Percentiles rank a stretch among this genome's conserved stretches.
Conservation (phyloP, 2,113 vertebrate species). For the Deroptyus accipitrinus region DNA sequence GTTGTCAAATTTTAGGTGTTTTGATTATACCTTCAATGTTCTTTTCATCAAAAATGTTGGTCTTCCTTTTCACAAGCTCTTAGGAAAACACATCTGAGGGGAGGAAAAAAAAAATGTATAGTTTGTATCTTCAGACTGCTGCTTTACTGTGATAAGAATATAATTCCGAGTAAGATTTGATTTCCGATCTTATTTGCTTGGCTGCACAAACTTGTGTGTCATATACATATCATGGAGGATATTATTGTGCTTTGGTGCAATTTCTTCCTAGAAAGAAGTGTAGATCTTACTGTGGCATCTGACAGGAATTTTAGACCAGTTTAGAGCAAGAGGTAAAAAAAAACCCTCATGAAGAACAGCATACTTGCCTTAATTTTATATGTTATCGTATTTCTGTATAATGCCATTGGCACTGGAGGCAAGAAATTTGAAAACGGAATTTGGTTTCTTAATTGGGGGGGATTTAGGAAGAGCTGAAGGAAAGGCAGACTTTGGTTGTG, state of each 20-base stretch:
- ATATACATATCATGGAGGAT: neutral
- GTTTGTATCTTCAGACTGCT: neutral
- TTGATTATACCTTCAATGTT: neutral
- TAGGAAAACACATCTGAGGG: neutral
- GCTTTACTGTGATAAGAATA: neutral
- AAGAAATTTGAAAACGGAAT: neutral
- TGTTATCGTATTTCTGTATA: neutral
- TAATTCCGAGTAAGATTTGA: neutral
- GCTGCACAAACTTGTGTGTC: neutral
- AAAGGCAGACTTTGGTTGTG: neutral
- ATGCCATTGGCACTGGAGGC: neutral
- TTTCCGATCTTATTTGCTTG: slow-evolving; percentile 24
- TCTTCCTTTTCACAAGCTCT: neutral
- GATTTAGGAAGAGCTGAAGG: neutral
- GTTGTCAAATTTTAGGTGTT: neutral
- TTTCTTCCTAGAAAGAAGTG: neutral
- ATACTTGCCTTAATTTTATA: neutral
- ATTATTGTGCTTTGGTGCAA: neutral
- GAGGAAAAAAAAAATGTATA: neutral
- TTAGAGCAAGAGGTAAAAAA: neutral
- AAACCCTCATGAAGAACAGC: neutral
- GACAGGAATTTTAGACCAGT: neutral
- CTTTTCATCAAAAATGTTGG: neutral
- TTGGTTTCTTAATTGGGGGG: neutral
- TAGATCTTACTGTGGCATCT: neutral